These are phyloP conservation scores for Stenotaenia linearis DNA, from an alignment of 2,888 invertebrate species.

Conservation along the genomic window DNA sequence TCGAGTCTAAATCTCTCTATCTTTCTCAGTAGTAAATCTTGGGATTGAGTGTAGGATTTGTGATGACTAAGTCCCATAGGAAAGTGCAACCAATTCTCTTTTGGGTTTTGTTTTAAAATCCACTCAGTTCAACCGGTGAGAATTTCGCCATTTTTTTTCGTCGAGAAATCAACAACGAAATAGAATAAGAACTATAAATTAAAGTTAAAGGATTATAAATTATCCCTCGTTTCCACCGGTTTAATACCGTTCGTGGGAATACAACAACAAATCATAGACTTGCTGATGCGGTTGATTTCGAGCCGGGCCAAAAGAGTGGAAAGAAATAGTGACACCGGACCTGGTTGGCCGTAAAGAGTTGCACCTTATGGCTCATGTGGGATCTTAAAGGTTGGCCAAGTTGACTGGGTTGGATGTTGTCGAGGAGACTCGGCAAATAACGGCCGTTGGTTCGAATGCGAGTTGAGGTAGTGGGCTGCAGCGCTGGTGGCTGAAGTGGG, in stretches of 20 bases:
- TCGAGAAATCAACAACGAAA: neutral
- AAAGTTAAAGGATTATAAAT: neutral
- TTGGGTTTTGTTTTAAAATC: slow-evolving; percentile 7
- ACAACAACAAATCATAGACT: neutral
- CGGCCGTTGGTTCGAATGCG: slow-evolving; percentile 1
- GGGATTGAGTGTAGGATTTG: neutral
- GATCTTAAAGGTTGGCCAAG: slow-evolving; percentile 17
- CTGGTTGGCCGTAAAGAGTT: slow-evolving; percentile 10
- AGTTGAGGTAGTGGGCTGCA: neutral
- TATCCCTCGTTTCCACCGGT: neutral
- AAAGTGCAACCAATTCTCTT: slow-evolving; percentile 8
- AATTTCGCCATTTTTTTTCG: neutral
- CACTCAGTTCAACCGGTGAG: neutral
- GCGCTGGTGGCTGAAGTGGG: slow-evolving; percentile 21
- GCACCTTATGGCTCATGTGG: slow-evolving; percentile 26
- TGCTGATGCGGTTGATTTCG: neutral
- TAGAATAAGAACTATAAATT: neutral
- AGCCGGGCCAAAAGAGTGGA: neutral
- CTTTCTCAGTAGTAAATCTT: neutral
- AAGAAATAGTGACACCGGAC: slow-evolving; percentile 7
- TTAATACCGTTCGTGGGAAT: neutral
- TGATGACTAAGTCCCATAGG: slow-evolving; percentile 16
- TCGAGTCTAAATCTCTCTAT: slow-evolving; percentile 8
- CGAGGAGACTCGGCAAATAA: neutral
- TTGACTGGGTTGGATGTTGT: neutral